Evolutionary conservation across 1,140 invertebrate species (phyloP).

Genomic region (Diorhabda carinulata): DNA sequence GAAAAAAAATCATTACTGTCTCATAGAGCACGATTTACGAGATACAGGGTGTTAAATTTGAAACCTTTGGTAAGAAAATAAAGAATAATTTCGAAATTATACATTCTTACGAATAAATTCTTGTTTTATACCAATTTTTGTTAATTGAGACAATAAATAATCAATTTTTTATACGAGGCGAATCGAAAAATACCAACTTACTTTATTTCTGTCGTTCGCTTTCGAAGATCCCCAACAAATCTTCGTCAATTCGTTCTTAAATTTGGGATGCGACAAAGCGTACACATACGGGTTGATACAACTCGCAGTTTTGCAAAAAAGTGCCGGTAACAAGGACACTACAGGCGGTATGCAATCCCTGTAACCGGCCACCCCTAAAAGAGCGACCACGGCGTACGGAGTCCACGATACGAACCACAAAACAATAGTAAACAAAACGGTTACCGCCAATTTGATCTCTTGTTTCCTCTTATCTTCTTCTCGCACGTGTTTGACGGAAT

Average conservation of each 20-base stretch:
- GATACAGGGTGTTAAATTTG: too few species aligned
- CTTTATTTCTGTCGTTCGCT: slow-evolving; percentile 8
- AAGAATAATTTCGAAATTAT: too few species aligned
- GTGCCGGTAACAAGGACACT: slow-evolving; percentile 68
- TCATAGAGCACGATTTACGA: too few species aligned
- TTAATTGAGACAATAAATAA: too few species aligned
- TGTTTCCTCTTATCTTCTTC: slow-evolving; percentile 62
- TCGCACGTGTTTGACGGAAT: slow-evolving; percentile 54
- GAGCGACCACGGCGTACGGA: slow-evolving; percentile 67
- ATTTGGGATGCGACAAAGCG: slow-evolving; percentile 66
- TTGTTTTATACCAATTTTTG: slow-evolving; percentile 6
- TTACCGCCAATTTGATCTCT: slow-evolving; percentile 62
- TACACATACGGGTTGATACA: slow-evolving; percentile 74
- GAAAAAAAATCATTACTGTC: too few species aligned
- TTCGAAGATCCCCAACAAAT: slow-evolving; percentile 14
- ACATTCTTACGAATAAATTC: too few species aligned
- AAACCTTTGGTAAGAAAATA: too few species aligned
- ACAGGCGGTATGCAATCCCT: slow-evolving; percentile 61
- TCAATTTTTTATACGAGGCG: too few species aligned
- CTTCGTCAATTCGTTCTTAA: slow-evolving; percentile 40
- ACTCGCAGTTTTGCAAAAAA: slow-evolving; percentile 71
- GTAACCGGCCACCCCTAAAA: slow-evolving; percentile 65
- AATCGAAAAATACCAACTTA: slow-evolving; percentile 8
- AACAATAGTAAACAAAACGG: slow-evolving; percentile 62
- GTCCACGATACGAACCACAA: slow-evolving; percentile 75